These are phyloP conservation scores for Triplophysa bombifrons DNA, from an alignment of 2,797 vertebrate species.

Conservation along the genomic window DNA sequence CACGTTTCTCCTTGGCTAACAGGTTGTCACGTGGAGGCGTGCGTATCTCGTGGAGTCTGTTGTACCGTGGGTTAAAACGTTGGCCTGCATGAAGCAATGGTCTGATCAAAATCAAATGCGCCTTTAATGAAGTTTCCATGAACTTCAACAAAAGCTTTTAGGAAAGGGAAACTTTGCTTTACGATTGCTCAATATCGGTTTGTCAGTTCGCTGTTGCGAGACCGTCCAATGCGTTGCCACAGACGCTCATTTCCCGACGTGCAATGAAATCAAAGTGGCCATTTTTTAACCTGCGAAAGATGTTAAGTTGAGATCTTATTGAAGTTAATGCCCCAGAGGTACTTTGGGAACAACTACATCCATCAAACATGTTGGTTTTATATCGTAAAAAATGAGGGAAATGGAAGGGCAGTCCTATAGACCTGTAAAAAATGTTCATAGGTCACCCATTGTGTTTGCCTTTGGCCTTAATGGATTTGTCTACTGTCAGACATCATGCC, in stretches of 20 bases:
- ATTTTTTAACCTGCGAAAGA: neutral
- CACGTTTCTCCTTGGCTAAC: neutral
- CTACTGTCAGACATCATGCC: neutral
- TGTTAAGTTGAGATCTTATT: neutral
- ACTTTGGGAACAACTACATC: too few species aligned
- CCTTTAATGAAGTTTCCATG: neutral
- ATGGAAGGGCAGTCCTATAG: too few species aligned
- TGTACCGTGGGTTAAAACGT: conserved; percentile 33
- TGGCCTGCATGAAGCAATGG: neutral
- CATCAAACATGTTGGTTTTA: too few species aligned
- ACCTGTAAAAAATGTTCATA: too few species aligned
- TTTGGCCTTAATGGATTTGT: neutral
- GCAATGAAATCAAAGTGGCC: neutral
- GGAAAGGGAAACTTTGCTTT: neutral
- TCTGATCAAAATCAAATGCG: neutral
- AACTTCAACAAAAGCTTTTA: neutral
- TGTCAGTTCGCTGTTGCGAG: neutral
- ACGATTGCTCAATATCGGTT: neutral
- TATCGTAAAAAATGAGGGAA: too few species aligned
- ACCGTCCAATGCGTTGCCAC: conserved; percentile 1
- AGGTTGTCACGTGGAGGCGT: conserved; percentile 46
- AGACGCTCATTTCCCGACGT: conserved; percentile 21
- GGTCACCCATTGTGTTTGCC: neutral
- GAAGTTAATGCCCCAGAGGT: too few species aligned
- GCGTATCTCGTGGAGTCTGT: conserved; percentile 36